Evolutionary conservation across 2,888 invertebrate species (phyloP).

Genomic region (Podotricha telesiphe): DNA sequence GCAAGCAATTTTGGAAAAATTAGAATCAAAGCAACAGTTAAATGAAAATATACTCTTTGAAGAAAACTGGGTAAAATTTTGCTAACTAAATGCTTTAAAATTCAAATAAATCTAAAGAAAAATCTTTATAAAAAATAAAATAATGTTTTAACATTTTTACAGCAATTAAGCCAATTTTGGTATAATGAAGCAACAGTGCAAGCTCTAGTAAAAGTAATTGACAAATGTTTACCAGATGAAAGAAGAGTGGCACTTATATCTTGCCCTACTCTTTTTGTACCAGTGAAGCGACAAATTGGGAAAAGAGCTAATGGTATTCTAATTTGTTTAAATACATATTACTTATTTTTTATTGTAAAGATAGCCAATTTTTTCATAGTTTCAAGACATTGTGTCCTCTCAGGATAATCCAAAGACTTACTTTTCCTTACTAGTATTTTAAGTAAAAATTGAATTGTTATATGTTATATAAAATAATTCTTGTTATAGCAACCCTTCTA

Average conservation of each 20-base stretch:
- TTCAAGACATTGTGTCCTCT: no score
- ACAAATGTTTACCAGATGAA: constrained; percentile 76
- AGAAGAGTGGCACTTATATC: constrained; percentile 92
- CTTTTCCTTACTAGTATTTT: no score
- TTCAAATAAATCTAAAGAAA: no score
- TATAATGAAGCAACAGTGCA: constrained; percentile 92
- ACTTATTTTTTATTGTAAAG: no score
- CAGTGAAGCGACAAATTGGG: constrained; percentile 81
- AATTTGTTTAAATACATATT: no score
- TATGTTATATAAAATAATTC: background rate
- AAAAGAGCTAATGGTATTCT: constrained; percentile 74
- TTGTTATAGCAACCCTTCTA: constrained; percentile 86
- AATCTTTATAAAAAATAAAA: no score
- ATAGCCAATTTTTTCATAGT: no score
- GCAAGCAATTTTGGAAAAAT: constrained; percentile 80
- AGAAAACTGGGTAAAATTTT: constrained; percentile 89
- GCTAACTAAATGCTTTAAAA: background rate
- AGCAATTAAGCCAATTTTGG: constrained; percentile 99
- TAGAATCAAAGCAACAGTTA: constrained; percentile 72
- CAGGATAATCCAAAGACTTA: no score
- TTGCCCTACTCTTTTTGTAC: constrained; percentile 92
- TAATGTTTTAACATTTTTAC: constrained; percentile 32
- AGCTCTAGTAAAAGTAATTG: constrained; percentile 86
- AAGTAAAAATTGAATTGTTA: no score
- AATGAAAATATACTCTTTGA: constrained; percentile 84